A percentile compares a stretch with the other conserved stretches of the same genome.
Conservation (phyloP, 2,113 vertebrate genomes). For the Marmota flaviventris region DNA sequence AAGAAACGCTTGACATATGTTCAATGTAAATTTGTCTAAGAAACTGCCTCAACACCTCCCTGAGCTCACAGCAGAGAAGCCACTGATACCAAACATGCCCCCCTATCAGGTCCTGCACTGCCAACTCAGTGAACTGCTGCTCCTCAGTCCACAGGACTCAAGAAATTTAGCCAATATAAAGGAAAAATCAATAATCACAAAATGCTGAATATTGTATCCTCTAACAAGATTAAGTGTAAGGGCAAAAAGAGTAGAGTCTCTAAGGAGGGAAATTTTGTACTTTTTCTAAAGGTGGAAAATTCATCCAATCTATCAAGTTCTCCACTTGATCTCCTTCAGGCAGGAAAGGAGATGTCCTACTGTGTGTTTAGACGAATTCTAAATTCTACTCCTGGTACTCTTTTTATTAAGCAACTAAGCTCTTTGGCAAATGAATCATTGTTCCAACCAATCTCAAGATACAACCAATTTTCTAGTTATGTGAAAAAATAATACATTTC, state of each 20-base stretch:
- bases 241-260: neutral
- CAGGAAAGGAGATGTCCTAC: neutral
- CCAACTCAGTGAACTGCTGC: neutral
- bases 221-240: neutral
- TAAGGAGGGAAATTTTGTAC: neutral
- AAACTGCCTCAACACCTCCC: neutral
- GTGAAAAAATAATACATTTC: neutral
- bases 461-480: neutral
- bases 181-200: neutral
- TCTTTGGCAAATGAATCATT: neutral
- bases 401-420: slow-evolving; percentile 52
- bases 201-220: neutral
- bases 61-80: neutral
- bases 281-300: slow-evolving; percentile 19
- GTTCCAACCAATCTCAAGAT: neutral
- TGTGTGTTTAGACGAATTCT: neutral
- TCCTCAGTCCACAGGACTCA: neutral
- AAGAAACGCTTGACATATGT: neutral
- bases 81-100: too few relatives aligned
- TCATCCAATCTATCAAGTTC: neutral
- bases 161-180: neutral
- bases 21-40: neutral
- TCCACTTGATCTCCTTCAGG: neutral
- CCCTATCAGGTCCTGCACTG: neutral
- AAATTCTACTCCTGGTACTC: neutral